Base-by-base conservation (phyloP, 2,888 invertebrate species). In the Lamproptera curius region DNA sequence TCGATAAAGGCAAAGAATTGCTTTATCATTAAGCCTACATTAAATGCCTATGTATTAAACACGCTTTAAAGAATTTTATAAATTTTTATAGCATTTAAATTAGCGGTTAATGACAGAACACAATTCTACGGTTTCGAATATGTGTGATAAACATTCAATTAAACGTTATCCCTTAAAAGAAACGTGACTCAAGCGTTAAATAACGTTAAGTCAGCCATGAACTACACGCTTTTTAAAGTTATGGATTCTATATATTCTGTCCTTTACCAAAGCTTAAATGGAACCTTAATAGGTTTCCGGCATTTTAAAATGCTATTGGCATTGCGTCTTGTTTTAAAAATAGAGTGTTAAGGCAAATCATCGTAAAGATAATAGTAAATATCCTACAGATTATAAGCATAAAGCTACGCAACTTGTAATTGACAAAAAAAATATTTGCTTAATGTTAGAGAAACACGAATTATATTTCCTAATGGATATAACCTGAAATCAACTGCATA, bases 151-250 rank as follows among this genome's bases (percentile, higher is more conserved):
- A n/a, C n/a, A n/a, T n/a, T n/a, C n/a, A n/a, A n/a, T n/a, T n/a
- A n/a, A n/a, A n/a, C n/a, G n/a, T n/a, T n/a, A n/a, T n/a, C 15
- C 40, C 28, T 15, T 40, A 40, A 26, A 40, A 40, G 40, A 28
- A 26, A 4, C 16, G 28, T 40, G 40, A 16, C 40, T n/a, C n/a
- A n/a, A 40, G 31, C 17, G 4, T 13, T 14, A 13, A 13, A 16
- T 5, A 17, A 16, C 15, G 16, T 42, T 42, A 33, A 9, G 17
- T 6, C 42, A 20, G 20, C 42, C 42, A 10, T 42, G 42, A 42
- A 28, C 28, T 16, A 4, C 15, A 13, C 14, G 16, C 26, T 3
- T 28, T 16, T 16, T 37, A 11, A 20, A 36, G 9, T 10, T 16
- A 3, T 16, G 4, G 20, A 20, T 5, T 20, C 20, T 3, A 20